phyloP scores from a whole-genome alignment of 2,797 vertebrate genomes.

The Meriones psammophilus region DNA sequence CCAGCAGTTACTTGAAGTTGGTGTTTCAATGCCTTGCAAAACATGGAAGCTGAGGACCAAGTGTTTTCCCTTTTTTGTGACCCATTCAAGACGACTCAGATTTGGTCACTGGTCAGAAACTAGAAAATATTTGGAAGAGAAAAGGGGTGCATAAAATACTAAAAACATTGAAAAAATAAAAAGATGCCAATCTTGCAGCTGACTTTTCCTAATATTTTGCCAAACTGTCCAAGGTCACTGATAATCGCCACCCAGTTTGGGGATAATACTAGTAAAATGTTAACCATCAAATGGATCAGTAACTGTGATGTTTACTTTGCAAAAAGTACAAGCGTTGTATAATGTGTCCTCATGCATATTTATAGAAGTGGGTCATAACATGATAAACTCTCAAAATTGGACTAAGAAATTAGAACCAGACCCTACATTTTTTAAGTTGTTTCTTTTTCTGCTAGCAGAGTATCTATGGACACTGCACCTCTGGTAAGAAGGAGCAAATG shows the following conservation, averaged over 20 bases:
- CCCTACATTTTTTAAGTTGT: constrained; percentile 41
- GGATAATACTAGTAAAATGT: constrained; percentile 49
- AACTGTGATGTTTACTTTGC: constrained; percentile 55
- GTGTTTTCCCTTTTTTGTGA: not conserved
- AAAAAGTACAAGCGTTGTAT: constrained; percentile 35
- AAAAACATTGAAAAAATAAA: constrained; percentile 70
- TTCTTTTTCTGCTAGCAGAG: constrained; percentile 64
- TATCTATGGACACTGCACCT: constrained; percentile 30
- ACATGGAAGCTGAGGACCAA: constrained; percentile 1
- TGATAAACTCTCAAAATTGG: constrained; percentile 56
- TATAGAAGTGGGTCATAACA: constrained; percentile 65
- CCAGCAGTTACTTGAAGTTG: not conserved
- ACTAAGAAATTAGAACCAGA: constrained; percentile 60
- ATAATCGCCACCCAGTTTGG: constrained; percentile 56
- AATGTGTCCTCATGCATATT: not conserved
- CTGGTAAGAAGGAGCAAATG: constrained; percentile 22
- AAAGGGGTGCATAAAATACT: constrained; percentile 51
- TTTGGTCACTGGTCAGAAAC: not conserved
- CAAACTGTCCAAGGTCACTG: constrained; percentile 63
- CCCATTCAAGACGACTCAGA: constrained; percentile 6
- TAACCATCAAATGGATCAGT: constrained; percentile 47
- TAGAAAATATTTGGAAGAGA: constrained; percentile 54
- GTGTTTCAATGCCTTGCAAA: constrained; percentile 46
- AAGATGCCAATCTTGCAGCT: constrained; percentile 28
- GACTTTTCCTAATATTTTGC: constrained; percentile 65